Evolutionary conservation across 2,113 vertebrate genomes (phyloP).

Genomic region (Mesoclemmys tuberculata): DNA sequence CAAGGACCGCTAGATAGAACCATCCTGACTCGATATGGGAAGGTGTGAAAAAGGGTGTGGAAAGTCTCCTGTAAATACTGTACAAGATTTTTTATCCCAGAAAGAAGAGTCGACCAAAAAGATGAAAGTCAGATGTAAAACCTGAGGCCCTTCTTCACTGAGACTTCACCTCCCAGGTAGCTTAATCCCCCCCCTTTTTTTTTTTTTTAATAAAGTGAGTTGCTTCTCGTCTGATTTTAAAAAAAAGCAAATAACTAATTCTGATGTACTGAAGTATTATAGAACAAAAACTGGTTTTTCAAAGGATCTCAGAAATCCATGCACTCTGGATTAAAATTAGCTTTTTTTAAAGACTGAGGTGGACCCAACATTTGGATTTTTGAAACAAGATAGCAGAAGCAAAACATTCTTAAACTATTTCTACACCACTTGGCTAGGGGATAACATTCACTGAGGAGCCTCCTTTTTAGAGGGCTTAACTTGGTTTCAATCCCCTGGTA

Average conservation of each 20-base stretch:
- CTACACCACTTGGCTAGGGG: neutral
- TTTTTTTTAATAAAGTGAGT: neutral
- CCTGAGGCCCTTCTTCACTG: neutral
- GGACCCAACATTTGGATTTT: neutral
- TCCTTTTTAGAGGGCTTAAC: neutral
- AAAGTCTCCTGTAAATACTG: neutral
- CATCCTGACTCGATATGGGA: neutral
- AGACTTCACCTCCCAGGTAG: neutral
- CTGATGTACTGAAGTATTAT: neutral
- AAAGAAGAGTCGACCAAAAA: neutral
- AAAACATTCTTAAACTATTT: neutral
- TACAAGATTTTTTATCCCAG: neutral
- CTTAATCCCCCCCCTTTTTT: neutral
- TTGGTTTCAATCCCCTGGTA: neutral
- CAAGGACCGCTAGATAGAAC: too few relatives aligned
- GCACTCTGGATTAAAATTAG: neutral
- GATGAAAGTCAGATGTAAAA: neutral
- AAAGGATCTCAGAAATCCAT: neutral
- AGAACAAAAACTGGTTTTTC: neutral
- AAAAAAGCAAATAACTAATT: neutral
- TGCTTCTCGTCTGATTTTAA: neutral
- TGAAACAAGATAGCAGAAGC: neutral
- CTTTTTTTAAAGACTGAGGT: neutral
- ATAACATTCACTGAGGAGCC: neutral
- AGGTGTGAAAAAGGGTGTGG: neutral